Evolutionary conservation across 2,797 vertebrate species (phyloP).

Genomic region (Notoglanidium macrostoma): DNA sequence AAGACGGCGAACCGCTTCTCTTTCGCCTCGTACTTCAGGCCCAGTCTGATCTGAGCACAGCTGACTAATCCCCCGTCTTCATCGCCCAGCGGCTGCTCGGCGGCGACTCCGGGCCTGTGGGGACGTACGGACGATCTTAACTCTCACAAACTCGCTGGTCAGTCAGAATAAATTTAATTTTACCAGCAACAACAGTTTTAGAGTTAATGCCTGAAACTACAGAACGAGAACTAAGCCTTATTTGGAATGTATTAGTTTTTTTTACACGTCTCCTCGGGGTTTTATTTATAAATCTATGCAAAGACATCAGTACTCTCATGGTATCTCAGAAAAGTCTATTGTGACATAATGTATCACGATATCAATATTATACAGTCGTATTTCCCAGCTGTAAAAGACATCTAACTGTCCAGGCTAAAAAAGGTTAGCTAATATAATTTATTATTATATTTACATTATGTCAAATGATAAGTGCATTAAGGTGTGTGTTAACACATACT

Average conservation of each 20-base stretch:
- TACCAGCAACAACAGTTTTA: background rate
- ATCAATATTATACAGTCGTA: too few species aligned
- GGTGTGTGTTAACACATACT: too few species aligned
- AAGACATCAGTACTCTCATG: too few species aligned
- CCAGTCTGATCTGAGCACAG: constrained; percentile 86
- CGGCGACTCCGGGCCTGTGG: constrained; percentile 73
- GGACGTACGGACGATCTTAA: constrained; percentile 12
- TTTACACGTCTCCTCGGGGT: background rate
- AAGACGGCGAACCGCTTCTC: constrained; percentile 87
- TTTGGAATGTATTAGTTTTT: background rate
- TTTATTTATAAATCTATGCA: too few species aligned
- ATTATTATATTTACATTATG: background rate
- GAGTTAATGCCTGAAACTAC: background rate
- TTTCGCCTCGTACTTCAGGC: constrained; percentile 88
- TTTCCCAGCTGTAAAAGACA: background rate
- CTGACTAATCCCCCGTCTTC: constrained; percentile 75
- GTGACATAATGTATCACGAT: too few species aligned
- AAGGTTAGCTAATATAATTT: background rate
- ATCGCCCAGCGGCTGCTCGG: constrained; percentile 78
- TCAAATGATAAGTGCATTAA: background rate
- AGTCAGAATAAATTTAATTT: background rate
- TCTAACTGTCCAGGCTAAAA: background rate
- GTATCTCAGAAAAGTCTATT: too few species aligned
- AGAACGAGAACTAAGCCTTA: background rate
- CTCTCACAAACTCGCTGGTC: background rate